phyloP scores from a whole-genome alignment of 2,113 vertebrate genomes.

The Tragelaphus scriptus region DNA sequence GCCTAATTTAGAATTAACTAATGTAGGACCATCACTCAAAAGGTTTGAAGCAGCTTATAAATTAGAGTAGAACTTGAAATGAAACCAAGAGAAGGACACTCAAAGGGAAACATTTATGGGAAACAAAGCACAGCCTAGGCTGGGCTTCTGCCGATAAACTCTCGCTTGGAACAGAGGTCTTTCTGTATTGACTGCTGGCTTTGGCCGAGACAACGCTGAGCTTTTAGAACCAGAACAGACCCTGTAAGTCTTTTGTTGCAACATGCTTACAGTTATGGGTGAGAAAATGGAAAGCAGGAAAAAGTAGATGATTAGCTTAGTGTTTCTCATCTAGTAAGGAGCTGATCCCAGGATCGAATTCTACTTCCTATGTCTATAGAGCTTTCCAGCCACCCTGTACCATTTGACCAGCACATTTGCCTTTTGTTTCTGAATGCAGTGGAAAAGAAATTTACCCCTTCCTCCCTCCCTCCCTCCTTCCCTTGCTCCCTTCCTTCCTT shows the following conservation, averaged over 20 bases:
- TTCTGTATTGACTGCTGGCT: not conserved
- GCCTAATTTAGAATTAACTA: conserved; percentile 13
- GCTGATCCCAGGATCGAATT: not conserved
- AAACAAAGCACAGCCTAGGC: not conserved
- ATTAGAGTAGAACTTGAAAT: conserved; percentile 3
- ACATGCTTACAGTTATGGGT: not conserved
- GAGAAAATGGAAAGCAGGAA: not conserved
- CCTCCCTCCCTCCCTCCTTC: not conserved
- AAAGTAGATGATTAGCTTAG: not conserved
- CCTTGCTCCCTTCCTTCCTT: not conserved
- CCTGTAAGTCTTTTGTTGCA: not conserved
- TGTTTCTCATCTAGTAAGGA: not conserved
- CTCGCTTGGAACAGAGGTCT: not conserved
- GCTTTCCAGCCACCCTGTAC: not conserved
- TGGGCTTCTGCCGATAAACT: not conserved
- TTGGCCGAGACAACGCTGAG: not conserved
- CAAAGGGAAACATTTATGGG: not conserved
- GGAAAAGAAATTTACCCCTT: not conserved
- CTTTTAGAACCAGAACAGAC: not conserved
- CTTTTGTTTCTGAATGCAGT: not conserved
- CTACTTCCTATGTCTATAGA: not conserved
- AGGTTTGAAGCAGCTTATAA: not conserved
- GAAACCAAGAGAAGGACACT: not conserved
- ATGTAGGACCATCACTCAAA: not conserved
- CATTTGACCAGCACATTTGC: not conserved